phyloP scores from a whole-genome alignment of 2,113 vertebrate genomes.

The Leiothrix lutea region DNA sequence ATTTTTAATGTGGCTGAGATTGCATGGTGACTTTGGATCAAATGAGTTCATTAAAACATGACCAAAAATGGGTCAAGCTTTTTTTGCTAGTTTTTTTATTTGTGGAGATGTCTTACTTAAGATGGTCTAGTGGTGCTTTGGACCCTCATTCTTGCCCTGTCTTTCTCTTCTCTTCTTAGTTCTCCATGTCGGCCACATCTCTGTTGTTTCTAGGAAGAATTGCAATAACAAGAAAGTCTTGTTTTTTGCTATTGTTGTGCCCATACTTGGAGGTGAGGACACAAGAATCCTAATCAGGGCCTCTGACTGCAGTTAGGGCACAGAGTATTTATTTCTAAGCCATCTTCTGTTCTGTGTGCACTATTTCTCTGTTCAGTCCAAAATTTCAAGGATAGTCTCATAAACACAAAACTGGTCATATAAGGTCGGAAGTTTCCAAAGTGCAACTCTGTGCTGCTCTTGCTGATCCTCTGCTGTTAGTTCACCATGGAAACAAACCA shows the following conservation, averaged over 20 bases:
- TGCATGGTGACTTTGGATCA: neutral
- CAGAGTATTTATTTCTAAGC: neutral
- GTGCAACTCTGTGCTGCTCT: neutral
- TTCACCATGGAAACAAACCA: slow-evolving; percentile 50
- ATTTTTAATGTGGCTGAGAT: neutral
- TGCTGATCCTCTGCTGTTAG: slow-evolving; percentile 7
- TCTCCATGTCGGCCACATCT: neutral
- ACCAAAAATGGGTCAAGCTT: neutral
- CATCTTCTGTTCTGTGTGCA: neutral
- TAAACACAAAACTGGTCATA: neutral
- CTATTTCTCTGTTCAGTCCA: neutral
- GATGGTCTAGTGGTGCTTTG: neutral
- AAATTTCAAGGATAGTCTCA: neutral
- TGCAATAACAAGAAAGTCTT: neutral
- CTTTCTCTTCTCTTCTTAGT: neutral
- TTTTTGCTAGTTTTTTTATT: neutral
- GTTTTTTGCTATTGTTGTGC: neutral
- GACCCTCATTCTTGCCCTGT: neutral
- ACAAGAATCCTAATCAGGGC: neutral
- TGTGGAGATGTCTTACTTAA: neutral
- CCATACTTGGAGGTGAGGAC: neutral
- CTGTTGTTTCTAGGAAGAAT: neutral
- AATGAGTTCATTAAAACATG: neutral
- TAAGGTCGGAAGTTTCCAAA: slow-evolving; percentile 21
- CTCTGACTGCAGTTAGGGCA: neutral